Base-by-base conservation (phyloP, 1,140 invertebrate genomes). In the Ostrea edulis region DNA sequence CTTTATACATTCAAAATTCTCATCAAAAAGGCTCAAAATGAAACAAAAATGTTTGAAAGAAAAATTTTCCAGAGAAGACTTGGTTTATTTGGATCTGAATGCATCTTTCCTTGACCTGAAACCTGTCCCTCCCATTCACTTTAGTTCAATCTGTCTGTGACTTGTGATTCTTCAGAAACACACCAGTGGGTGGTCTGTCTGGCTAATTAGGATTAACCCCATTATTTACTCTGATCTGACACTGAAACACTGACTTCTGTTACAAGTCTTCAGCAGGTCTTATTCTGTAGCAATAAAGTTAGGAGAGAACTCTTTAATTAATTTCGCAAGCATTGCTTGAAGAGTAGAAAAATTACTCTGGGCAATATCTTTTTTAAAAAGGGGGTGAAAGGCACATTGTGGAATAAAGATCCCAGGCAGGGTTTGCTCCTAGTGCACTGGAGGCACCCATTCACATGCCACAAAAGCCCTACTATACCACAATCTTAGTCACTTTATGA, bases 101-200 rank as follows among this genome's bases (percentile, higher is more conserved):
- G 68, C 25, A 62, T 29, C 29, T 4, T 25, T 77, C 8, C 4
- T 62, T 77, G 68, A 77, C 68, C 68, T 77, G 29, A 77, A 77
- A 25, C 2, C 29, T 29, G 68, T 35, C 68, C 68, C 68, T 77
- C 68, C 68, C 68, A 11, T 29, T 14, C 68, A 14, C 12, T 11
- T 71, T 11, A 12, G 25, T 29, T 14, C 25, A 77, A 29, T 77
- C 68, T 77, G 68, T 77, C 68, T 77, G 25, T 29, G 68, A 77
- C 29, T 35, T 77, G 9, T 77, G 14, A 35, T 29, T 25, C 29
- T 77, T 25, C 17, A 20, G 55, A 20, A 20, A 62, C n/a, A 62
- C 17, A n/a, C n/a, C 29, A 77, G 68, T 77, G 68, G 68, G 68
- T 77, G 68, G 68, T 77, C 68, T 29, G 68, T 77, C 68, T 77